A percentile compares a stretch with the other conserved stretches of the same genome.
Conservation (phyloP, 1,140 invertebrate genomes). For the Tetramorium simillimum region DNA sequence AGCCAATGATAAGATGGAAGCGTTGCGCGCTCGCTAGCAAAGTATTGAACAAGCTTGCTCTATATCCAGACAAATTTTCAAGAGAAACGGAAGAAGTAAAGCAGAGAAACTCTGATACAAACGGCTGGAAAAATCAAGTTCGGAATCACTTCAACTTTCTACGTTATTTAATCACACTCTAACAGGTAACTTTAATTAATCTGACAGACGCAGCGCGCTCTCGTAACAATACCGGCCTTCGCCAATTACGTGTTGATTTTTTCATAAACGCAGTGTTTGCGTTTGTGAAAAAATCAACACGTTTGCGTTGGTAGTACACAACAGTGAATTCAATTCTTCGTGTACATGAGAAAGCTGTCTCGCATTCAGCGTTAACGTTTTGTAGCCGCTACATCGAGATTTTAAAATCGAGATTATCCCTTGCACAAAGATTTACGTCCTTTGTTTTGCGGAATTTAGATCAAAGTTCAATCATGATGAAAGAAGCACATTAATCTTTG, state of each 20-base stretch:
- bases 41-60: too few relatives aligned
- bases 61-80: conserved; percentile 1
- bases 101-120: neutral
- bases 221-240: neutral
- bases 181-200: conserved; percentile 28
- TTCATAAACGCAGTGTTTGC: neutral
- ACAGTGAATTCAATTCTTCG: neutral
- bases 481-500: neutral
- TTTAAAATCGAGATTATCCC: neutral
- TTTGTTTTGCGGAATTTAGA: neutral
- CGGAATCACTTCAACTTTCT: neutral
- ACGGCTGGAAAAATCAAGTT: neutral
- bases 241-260: conserved; percentile 18
- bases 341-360: neutral
- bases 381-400: neutral
- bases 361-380: neutral
- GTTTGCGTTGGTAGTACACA: neutral
- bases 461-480: neutral
- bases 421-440: neutral
- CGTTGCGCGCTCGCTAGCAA: too few relatives aligned
- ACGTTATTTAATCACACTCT: neutral
- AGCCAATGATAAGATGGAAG: too few relatives aligned
- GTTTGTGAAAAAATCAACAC: too few relatives aligned
- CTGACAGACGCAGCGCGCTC: neutral
- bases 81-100: conserved; percentile 2